phyloP scores from a whole-genome alignment of 2,113 vertebrate genomes.

The Clupea harengus region DNA sequence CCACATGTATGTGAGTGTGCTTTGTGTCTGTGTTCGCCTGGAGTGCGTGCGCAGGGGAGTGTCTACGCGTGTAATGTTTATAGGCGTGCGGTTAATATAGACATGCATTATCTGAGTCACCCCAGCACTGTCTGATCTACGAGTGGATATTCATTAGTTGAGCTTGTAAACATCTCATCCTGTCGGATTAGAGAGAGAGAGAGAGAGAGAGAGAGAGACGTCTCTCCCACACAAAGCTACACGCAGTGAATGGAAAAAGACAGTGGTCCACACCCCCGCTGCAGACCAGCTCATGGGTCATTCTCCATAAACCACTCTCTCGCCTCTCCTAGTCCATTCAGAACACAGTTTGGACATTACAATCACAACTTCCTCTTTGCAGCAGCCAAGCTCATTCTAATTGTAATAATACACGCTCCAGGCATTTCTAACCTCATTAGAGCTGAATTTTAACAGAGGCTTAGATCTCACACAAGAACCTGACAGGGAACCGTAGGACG shows the following conservation, averaged over 20 bases:
- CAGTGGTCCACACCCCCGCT: background rate
- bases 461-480: background rate
- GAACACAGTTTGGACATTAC: background rate
- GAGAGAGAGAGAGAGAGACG: background rate
- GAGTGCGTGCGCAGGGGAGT: background rate
- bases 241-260: background rate
- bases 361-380: background rate
- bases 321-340: background rate
- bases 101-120: slow-evolving; percentile 15
- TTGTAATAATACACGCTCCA: background rate
- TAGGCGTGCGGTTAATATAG: background rate
- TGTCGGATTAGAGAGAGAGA: background rate
- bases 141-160: background rate
- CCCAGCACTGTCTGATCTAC: background rate
- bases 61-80: slow-evolving; percentile 8
- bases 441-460: background rate
- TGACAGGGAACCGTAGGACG: background rate
- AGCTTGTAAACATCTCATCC: background rate
- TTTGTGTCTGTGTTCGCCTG: background rate
- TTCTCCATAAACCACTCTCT: background rate
- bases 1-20: background rate
- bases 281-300: background rate
- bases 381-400: background rate
- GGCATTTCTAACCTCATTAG: background rate
- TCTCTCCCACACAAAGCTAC: background rate